Evolutionary conservation across 2,888 invertebrate genomes (phyloP).

Genomic region (Cecidostiba fungosa): DNA sequence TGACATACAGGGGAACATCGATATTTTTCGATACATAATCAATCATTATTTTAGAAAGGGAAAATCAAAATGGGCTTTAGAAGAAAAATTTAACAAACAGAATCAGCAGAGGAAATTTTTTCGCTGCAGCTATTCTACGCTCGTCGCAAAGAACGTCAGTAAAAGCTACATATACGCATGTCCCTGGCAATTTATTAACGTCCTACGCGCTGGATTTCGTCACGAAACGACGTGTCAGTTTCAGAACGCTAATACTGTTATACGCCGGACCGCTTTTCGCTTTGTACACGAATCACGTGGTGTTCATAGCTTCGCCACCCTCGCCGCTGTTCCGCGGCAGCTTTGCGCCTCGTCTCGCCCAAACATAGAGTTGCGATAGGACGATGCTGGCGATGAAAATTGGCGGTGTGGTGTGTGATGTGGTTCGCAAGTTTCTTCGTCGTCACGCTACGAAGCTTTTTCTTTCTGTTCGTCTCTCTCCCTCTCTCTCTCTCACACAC

Average conservation of each 20-base stretch:
- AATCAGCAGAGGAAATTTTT: neutral
- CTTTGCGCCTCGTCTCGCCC: neutral
- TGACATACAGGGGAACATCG: too few species aligned
- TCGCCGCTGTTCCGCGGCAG: neutral
- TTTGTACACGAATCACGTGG: constrained; percentile 57
- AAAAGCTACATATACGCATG: constrained; percentile 12
- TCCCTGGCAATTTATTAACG: constrained; percentile 47
- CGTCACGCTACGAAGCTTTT: constrained; percentile 11
- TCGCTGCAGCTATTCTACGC: neutral
- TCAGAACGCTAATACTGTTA: constrained; percentile 61
- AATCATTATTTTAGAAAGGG: too few species aligned
- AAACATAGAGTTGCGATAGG: constrained; percentile 3
- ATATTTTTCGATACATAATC: too few species aligned
- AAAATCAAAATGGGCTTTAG: too few species aligned
- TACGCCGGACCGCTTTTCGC: constrained; percentile 34
- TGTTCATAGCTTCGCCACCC: constrained; percentile 3
- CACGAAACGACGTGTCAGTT: constrained; percentile 59
- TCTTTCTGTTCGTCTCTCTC: neutral
- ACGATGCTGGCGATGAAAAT: constrained; percentile 27
- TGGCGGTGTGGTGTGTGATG: constrained; percentile 20
- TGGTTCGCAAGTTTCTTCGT: constrained; percentile 29
- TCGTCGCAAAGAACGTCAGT: neutral
- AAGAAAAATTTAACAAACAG: neutral
- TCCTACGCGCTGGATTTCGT: constrained; percentile 48
- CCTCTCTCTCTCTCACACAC: neutral